These are phyloP conservation scores for Okapia johnstoni DNA, from an alignment of 2,113 vertebrate species.

Conservation along the genomic window DNA sequence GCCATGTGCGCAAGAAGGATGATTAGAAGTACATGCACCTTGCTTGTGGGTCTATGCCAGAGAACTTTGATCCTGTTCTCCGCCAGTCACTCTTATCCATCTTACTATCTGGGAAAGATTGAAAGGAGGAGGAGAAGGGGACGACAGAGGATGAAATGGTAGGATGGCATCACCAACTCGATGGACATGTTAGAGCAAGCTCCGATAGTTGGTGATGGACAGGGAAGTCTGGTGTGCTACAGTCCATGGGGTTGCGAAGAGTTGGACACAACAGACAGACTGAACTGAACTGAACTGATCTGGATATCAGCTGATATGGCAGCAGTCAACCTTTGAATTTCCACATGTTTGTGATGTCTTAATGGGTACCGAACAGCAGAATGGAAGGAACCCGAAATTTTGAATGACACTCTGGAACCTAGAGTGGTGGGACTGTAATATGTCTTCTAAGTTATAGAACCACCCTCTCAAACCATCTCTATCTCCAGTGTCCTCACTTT, in stretches of 20 bases:
- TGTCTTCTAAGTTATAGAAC: not conserved
- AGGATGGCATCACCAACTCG: not conserved
- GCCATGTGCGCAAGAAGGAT: not conserved
- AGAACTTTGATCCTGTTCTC: not conserved
- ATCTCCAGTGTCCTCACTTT: not conserved
- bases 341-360: not conserved
- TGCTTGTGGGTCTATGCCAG: not conserved
- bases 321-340: not conserved
- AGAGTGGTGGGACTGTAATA: not conserved
- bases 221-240: not conserved
- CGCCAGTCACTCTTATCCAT: not conserved
- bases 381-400: not conserved
- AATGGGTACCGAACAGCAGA: not conserved
- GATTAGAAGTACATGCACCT: not conserved
- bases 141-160: not conserved
- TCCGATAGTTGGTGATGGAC: not conserved
- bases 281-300: not conserved
- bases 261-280: not conserved
- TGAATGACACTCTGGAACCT: not conserved
- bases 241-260: not conserved
- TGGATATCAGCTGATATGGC: not conserved
- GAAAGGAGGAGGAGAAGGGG: not conserved
- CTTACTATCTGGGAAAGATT: not conserved
- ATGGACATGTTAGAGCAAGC: not conserved
- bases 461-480: not conserved